Base-by-base conservation (phyloP, 2,113 vertebrate genomes). In the Eptatretus burgeri region DNA sequence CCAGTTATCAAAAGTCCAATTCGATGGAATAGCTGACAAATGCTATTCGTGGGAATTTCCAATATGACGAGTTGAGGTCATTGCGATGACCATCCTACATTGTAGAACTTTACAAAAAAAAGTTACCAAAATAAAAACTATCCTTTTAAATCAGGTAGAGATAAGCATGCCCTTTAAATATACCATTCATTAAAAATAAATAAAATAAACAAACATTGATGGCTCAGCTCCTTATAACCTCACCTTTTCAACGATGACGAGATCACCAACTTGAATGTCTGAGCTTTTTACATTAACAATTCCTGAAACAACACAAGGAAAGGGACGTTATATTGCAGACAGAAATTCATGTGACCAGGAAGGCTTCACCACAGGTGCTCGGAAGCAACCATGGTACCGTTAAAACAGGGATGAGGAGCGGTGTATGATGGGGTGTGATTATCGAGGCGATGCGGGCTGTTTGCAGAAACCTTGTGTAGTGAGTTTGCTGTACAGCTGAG, bases 191-290 rank as follows among this genome's bases (percentile, higher is more conserved):
- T n/a, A n/a, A 41, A 41, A 41, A 41, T 41, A 41, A 41, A 41
- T 41, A 41, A 41, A 41, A 41, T 41, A 41, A 41, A 41, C 7
- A 41, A 3, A 41, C 27, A 41, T 41, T 41, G 27, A 41, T 41
- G 27, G 7, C 27, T 41, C n/a, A 7, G 27, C 27, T 41, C 27
- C 27, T 11, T 53, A 62, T 63, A 67, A 68, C 74, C 68, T 75
- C 74, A 96, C 91, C 91, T 96, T 96, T 73, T 95, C 88, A 66
- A 94, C 86, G 68, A 94, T 82, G 76, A 96, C 87, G 75, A 96
- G 77, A 76, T 96, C 88, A 75, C 91, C 91, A 68, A 96, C 87
- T 77, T 85, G 88, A 69, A 96, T 94, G 77, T 95, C 88, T 72
- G 86, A 91, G 75, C 91, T 96, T 76, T 91, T 85, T 70, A 96